phyloP scores from a whole-genome alignment of 2,113 vertebrate species.

The Halcyon malimbica region DNA sequence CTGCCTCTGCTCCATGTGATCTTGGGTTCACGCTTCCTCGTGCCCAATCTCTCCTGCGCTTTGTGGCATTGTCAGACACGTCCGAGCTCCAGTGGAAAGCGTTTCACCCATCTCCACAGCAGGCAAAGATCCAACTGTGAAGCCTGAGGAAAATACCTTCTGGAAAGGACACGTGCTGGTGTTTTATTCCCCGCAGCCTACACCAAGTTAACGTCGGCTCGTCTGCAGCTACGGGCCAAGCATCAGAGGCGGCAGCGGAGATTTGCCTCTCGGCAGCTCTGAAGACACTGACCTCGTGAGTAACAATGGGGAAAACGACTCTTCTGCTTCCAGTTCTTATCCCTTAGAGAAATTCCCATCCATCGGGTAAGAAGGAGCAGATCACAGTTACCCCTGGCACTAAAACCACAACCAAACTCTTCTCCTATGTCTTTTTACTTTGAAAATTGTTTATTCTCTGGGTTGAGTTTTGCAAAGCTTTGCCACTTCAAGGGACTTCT shows the following conservation, averaged over 20 bases:
- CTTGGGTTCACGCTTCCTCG: neutral
- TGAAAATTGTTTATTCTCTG: neutral
- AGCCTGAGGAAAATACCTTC: neutral
- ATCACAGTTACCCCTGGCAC: no score
- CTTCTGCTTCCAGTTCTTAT: neutral
- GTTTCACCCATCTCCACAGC: neutral
- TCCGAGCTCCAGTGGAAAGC: neutral
- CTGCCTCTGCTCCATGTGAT: neutral
- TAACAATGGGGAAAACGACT: accelerated
- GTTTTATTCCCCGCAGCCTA: neutral
- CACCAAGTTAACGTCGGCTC: no score
- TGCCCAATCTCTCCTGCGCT: neutral
- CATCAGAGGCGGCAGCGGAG: neutral
- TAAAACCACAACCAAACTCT: neutral
- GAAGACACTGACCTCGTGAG: neutral
- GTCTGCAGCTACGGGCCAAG: neutral
- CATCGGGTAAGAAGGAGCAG: neutral
- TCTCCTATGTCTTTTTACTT: neutral
- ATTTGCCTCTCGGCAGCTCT: neutral
- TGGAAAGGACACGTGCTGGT: accelerated
- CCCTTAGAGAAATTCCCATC: neutral
- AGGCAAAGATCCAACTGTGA: neutral
- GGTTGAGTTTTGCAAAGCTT: neutral
- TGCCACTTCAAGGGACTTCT: neutral
- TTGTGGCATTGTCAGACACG: neutral